Conservation (phyloP, 1,140 invertebrate genomes). For the Mizuhopecten yessoensis region DNA sequence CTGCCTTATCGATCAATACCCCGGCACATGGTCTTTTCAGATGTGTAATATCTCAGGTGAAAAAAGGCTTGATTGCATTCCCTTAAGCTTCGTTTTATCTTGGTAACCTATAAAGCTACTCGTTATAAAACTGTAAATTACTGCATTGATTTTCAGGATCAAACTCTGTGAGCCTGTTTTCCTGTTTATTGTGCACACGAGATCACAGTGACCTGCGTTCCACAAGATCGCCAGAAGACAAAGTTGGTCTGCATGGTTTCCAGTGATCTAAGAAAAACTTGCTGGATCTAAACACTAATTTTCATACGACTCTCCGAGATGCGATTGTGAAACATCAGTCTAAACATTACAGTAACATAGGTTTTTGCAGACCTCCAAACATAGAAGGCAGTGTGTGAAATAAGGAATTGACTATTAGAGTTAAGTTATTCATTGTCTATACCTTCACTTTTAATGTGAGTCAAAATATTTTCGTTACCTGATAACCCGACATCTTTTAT, state of each 20-base stretch:
- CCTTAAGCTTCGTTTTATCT: background rate
- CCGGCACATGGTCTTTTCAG: background rate
- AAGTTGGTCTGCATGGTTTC: background rate
- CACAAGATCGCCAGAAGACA: background rate
- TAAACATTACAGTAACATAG: too few species aligned
- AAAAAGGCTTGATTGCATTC: slow-evolving; percentile 14
- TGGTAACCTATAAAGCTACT: slow-evolving; percentile 27
- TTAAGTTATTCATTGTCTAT: too few species aligned
- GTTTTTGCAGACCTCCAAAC: too few species aligned
- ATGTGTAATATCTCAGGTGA: slow-evolving; percentile 33
- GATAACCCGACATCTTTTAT: too few species aligned
- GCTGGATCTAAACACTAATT: too few species aligned
- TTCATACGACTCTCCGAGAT: background rate
- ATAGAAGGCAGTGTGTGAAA: too few species aligned
- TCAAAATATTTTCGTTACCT: too few species aligned
- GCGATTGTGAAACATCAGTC: too few species aligned
- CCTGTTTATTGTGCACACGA: background rate
- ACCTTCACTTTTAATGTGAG: too few species aligned
- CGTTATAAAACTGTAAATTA: slow-evolving; percentile 9
- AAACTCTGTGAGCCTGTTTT: background rate
- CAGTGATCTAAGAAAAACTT: background rate
- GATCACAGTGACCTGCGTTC: background rate
- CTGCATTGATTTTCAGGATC: slow-evolving; percentile 26
- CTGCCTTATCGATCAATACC: slow-evolving; percentile 32
- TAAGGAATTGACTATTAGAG: too few species aligned